Conservation (phyloP, 1,140 invertebrate genomes). For the Meteorus sp. region DNA sequence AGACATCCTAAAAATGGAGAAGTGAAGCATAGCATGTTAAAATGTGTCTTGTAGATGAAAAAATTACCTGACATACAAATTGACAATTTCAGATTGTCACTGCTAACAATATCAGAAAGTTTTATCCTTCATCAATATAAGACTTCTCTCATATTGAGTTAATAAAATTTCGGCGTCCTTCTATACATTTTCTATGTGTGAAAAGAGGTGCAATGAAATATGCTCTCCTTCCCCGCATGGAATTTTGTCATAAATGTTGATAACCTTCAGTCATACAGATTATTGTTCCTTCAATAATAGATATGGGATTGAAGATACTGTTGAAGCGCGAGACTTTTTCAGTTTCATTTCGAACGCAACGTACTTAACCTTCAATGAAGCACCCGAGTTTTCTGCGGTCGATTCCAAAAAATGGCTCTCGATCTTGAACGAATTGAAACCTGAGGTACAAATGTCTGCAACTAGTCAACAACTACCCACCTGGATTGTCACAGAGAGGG, state of each 20-base stretch:
- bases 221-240: no score
- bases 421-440: constrained; percentile 33
- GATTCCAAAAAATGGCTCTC: constrained; percentile 28
- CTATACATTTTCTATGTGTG: no score
- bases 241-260: no score
- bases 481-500: constrained; percentile 32
- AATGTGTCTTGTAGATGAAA: background rate
- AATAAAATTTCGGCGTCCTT: no score
- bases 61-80: no score
- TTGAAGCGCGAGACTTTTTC: constrained; percentile 34
- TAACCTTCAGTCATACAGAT: background rate
- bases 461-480: background rate
- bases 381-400: constrained; percentile 22
- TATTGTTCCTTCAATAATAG: constrained; percentile 8
- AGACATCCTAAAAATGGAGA: background rate
- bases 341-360: constrained; percentile 25
- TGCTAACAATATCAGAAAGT: no score
- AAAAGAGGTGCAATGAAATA: no score
- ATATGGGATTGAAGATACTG: constrained; percentile 30
- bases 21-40: background rate
- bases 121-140: no score
- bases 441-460: background rate
- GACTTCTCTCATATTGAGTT: no score
- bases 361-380: constrained; percentile 23
- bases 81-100: no score